These are phyloP conservation scores for Machimus atricapillus DNA, from an alignment of 2,888 invertebrate genomes.

Conservation along the genomic window DNA sequence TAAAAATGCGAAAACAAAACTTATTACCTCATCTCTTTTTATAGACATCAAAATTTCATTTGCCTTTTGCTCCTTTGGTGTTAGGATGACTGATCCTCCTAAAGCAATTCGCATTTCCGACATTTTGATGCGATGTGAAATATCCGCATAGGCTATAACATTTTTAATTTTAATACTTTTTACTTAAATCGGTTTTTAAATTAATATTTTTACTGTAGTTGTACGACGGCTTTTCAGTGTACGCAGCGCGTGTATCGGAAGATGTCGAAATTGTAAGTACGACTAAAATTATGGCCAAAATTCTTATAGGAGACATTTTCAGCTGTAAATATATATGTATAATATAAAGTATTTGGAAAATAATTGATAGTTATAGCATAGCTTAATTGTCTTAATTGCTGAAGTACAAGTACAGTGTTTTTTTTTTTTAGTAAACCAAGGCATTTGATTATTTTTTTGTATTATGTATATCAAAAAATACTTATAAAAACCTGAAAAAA, in stretches of 20 bases:
- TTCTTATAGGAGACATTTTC: not conserved
- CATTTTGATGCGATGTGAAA: constrained; percentile 55
- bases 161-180: not conserved
- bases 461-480: too few species aligned
- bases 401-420: too few species aligned
- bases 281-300: not conserved
- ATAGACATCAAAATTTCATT: constrained; percentile 56
- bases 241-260: not conserved
- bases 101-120: constrained; percentile 56
- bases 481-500: too few species aligned
- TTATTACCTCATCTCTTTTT: constrained; percentile 54
- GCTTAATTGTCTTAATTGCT: too few species aligned
- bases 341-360: not conserved
- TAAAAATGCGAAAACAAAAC: not conserved
- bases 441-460: too few species aligned
- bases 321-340: not conserved
- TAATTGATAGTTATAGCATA: too few species aligned
- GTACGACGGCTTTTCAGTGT: not conserved
- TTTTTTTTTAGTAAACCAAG: too few species aligned
- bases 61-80: constrained; percentile 52
- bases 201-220: not conserved
- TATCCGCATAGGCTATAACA: constrained; percentile 55
- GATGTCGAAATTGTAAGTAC: not conserved
- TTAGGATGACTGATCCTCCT: constrained; percentile 55
- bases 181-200: not conserved